A percentile compares a stretch with the other conserved stretches of the same genome.
Evolutionary conservation across 2,797 vertebrate genomes (phyloP).

Genomic region (Oreortyx pictus): DNA sequence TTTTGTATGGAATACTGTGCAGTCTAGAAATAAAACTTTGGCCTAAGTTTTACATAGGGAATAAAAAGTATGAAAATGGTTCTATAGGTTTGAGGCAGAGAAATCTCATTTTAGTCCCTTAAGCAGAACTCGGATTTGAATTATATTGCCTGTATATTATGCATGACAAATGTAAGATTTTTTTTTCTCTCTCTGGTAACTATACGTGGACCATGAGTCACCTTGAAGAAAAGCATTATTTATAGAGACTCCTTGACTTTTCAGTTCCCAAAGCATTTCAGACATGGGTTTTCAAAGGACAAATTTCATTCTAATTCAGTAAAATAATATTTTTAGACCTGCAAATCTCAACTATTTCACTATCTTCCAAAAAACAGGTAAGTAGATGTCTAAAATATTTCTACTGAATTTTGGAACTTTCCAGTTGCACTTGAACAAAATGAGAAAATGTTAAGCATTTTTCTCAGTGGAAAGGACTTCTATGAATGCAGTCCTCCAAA

Average conservation of each 20-base stretch:
- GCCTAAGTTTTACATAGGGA: not conserved
- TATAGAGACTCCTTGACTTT: not conserved
- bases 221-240: not conserved
- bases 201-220: not conserved
- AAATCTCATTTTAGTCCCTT: not conserved
- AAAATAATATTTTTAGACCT: not conserved
- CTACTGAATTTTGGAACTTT: not conserved
- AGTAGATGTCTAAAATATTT: not conserved
- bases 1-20: not conserved
- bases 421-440: not conserved
- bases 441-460: not conserved
- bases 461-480: not conserved
- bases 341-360: not conserved
- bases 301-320: not conserved
- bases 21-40: not conserved
- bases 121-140: not conserved
- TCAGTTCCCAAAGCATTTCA: not conserved
- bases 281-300: not conserved
- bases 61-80: not conserved
- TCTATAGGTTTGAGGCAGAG: not conserved
- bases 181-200: not conserved
- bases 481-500: not conserved
- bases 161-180: rapidly evolving
- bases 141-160: not conserved
- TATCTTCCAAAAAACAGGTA: not conserved